Evolutionary conservation across 2,797 vertebrate genomes (phyloP).

Genomic region (Sardinella longiceps): DNA sequence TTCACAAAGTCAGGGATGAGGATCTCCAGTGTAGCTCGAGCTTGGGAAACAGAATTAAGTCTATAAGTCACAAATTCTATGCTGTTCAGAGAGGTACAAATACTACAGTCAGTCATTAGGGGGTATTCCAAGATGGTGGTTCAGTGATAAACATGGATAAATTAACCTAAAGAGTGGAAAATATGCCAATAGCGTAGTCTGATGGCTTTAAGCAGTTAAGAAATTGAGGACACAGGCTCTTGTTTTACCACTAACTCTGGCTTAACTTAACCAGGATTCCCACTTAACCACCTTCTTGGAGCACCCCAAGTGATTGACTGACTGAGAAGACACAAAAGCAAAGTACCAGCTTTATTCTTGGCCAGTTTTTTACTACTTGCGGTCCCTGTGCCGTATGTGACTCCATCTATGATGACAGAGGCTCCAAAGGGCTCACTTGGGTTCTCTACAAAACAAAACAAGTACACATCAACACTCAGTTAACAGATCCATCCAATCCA

Average conservation of each 20-base stretch:
- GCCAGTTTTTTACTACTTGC: slow-evolving; percentile 99
- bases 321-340: fast-evolving
- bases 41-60: slow-evolving; percentile 64
- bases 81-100: background rate
- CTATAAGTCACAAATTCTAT: background rate
- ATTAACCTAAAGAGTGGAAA: too few species aligned
- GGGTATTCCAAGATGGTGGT: too few species aligned
- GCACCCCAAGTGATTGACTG: background rate
- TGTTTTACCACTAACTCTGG: too few species aligned
- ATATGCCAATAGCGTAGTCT: too few species aligned
- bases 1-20: slow-evolving; percentile 99
- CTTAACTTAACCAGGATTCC: too few species aligned
- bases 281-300: too few species aligned
- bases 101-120: background rate
- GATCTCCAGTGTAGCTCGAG: slow-evolving; percentile 99
- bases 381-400: slow-evolving; percentile 98
- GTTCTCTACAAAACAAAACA: slow-evolving; percentile 83
- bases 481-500: too few species aligned
- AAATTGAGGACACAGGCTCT: too few species aligned
- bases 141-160: too few species aligned
- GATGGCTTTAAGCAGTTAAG: too few species aligned
- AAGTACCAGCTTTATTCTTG: slow-evolving; percentile 99
- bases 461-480: background rate
- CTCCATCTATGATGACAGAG: slow-evolving; percentile 98
- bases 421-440: slow-evolving; percentile 99